These are phyloP conservation scores for Mirza zaza DNA, from an alignment of 2,113 vertebrate genomes.

Conservation along the genomic window DNA sequence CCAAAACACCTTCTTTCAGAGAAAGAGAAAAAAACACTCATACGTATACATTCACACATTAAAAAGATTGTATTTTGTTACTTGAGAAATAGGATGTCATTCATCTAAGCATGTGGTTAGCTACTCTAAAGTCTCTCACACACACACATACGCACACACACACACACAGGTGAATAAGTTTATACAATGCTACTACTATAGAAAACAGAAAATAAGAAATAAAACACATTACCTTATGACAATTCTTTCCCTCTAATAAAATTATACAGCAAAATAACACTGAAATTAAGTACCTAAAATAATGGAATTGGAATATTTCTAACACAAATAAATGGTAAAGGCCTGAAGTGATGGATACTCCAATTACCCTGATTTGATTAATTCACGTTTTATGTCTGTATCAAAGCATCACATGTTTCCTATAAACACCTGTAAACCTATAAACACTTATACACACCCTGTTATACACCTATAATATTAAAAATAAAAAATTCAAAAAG, in stretches of 20 bases:
- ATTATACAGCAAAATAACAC: not conserved
- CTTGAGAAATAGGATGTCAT: not conserved
- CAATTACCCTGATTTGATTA: too few species aligned
- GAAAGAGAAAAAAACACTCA: not conserved
- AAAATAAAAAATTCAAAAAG: too few species aligned
- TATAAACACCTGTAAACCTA: too few species aligned
- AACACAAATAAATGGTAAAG: too few species aligned
- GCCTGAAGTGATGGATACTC: too few species aligned
- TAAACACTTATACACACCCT: too few species aligned
- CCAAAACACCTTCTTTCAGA: not conserved
- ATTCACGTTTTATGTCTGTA: too few species aligned
- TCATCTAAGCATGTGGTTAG: not conserved
- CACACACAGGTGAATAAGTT: not conserved
- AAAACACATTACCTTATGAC: not conserved
- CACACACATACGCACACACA: not conserved
- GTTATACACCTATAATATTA: too few species aligned
- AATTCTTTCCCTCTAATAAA: not conserved
- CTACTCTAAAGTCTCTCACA: not conserved
- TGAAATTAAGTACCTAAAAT: not conserved
- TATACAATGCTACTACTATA: not conserved
- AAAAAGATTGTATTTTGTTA: not conserved
- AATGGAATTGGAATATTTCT: too few species aligned
- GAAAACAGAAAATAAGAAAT: not conserved
- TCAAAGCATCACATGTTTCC: too few species aligned
- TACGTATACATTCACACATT: not conserved